Conservation (phyloP, 2,797 vertebrate genomes). For the Scyliorhinus canicula region DNA sequence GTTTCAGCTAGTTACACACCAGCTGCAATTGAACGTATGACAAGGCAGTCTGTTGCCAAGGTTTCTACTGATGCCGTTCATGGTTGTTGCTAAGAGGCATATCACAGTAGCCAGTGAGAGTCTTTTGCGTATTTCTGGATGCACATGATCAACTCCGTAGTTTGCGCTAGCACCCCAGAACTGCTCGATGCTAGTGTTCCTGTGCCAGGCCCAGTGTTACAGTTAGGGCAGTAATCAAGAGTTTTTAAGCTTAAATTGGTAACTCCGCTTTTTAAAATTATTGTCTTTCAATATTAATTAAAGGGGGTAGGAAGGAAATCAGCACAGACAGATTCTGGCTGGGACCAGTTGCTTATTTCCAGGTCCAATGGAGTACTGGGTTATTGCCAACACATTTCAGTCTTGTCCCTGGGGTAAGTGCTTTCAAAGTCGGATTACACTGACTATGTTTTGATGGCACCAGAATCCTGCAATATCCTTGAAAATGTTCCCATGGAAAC, state of each 20-base stretch:
- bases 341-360: background rate
- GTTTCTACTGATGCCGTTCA: background rate
- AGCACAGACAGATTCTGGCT: background rate
- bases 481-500: background rate
- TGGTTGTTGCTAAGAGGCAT: background rate
- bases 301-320: background rate
- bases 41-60: background rate
- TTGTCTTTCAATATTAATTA: background rate
- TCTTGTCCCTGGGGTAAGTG: background rate
- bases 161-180: background rate
- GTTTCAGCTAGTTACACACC: background rate
- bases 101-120: background rate
- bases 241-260: background rate
- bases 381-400: slow-evolving; percentile 1
- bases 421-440: background rate
- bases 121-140: background rate
- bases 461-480: background rate
- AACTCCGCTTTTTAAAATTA: background rate
- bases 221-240: background rate
- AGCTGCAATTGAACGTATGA: background rate
- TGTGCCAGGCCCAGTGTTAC: background rate
- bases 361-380: background rate
- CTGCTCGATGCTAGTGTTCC: background rate
- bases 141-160: background rate
- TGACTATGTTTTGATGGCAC: background rate